phyloP scores from a whole-genome alignment of 2,113 vertebrate species.

The Stigmatopora argus region DNA sequence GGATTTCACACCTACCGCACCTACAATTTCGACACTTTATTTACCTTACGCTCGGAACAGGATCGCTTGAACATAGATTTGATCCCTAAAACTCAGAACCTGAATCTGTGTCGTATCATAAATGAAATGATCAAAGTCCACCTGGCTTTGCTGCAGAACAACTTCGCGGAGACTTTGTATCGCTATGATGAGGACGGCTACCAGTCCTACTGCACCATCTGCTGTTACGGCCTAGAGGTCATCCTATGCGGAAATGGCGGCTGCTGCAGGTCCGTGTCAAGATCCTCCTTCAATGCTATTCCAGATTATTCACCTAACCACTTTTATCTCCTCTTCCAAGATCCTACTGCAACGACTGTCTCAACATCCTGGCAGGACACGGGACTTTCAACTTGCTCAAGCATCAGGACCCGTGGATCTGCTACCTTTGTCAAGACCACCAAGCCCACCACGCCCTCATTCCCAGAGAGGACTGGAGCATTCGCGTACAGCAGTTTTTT shows the following conservation, averaged over 20 bases:
- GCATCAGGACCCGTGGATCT: slow-evolving; percentile 85
- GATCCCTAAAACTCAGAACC: not conserved
- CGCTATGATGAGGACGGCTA: slow-evolving; percentile 90
- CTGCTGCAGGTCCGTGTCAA: slow-evolving; percentile 80
- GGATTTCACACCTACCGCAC: too few species aligned
- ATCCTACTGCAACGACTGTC: slow-evolving; percentile 86
- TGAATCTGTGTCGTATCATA: not conserved
- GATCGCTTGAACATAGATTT: not conserved
- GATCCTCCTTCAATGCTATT: not conserved
- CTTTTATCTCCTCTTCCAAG: slow-evolving; percentile 48
- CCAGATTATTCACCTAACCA: not conserved
- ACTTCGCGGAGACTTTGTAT: slow-evolving; percentile 85
- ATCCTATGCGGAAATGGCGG: slow-evolving; percentile 82
- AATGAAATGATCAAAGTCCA: not conserved
- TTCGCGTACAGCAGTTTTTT: slow-evolving; percentile 83
- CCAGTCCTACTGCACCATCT: slow-evolving; percentile 91
- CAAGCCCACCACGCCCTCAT: slow-evolving; percentile 67
- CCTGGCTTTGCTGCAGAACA: slow-evolving; percentile 66
- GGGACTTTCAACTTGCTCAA: slow-evolving; percentile 73
- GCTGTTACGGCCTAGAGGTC: slow-evolving; percentile 86
- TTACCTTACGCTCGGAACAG: too few species aligned
- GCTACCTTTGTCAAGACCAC: slow-evolving; percentile 83
- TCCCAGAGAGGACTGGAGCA: slow-evolving; percentile 84
- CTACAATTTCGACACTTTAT: too few species aligned
- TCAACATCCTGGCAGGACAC: slow-evolving; percentile 80